phyloP scores from a whole-genome alignment of 2,888 invertebrate genomes.

The Chrysolina americana region DNA sequence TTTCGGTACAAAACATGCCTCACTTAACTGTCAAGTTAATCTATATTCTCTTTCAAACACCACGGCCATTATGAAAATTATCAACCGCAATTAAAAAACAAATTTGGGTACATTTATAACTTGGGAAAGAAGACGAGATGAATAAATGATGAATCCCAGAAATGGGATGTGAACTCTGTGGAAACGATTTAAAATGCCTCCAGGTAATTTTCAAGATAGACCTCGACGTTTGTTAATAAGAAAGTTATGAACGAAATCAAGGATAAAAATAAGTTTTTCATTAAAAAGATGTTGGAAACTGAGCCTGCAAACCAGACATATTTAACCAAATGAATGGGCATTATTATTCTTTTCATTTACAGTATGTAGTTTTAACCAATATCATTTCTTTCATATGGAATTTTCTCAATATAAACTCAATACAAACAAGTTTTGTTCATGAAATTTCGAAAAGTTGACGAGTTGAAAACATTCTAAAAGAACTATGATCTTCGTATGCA shows the following conservation, averaged over 20 bases:
- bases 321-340: too few relatives aligned
- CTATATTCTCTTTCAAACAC: slow-evolving; percentile 10
- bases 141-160: slow-evolving; percentile 22
- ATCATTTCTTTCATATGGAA: too few relatives aligned
- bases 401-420: too few relatives aligned
- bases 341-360: too few relatives aligned
- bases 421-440: too few relatives aligned
- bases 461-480: too few relatives aligned
- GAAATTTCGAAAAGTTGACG: too few relatives aligned
- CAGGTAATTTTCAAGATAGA: slow-evolving; percentile 19
- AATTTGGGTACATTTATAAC: slow-evolving; percentile 18
- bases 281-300: neutral
- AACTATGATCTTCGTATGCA: too few relatives aligned
- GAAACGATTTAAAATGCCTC: slow-evolving; percentile 16
- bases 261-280: neutral
- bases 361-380: too few relatives aligned
- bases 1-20: neutral
- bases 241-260: neutral
- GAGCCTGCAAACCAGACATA: neutral
- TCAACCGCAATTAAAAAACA: slow-evolving; percentile 12
- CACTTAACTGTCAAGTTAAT: neutral
- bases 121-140: slow-evolving; percentile 10
- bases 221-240: slow-evolving; percentile 8
- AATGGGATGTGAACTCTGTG: slow-evolving; percentile 16
- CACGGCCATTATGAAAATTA: neutral